phyloP scores from a whole-genome alignment of 2,888 invertebrate species.

The Acleris cristana region DNA sequence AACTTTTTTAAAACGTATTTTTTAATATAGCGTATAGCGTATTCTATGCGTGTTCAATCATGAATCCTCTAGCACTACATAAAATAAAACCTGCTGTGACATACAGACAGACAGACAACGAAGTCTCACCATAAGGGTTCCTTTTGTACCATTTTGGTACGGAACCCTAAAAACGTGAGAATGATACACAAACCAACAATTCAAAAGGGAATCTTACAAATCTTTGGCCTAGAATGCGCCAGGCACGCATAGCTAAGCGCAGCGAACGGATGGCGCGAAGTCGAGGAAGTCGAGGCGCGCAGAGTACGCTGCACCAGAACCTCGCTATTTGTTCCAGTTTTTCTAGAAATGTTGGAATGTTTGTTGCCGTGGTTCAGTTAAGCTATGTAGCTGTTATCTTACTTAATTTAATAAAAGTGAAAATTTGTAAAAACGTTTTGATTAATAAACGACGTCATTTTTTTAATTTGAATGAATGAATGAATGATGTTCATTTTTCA shows the following conservation, averaged over 20 bases:
- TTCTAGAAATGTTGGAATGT: conserved; percentile 16
- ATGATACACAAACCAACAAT: background rate
- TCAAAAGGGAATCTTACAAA: conserved; percentile 20
- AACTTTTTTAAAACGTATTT: no score
- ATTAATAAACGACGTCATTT: background rate
- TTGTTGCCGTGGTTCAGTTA: background rate
- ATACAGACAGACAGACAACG: no score
- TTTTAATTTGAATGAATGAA: no score
- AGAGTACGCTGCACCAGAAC: conserved; percentile 5
- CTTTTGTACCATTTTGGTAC: no score
- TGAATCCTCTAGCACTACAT: no score
- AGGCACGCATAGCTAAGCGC: conserved; percentile 27
- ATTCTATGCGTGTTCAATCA: no score
- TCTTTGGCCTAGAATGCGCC: conserved; percentile 30
- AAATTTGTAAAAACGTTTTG: no score
- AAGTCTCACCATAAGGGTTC: no score
- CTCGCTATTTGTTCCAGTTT: background rate
- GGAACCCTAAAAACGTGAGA: no score
- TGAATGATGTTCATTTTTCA: no score
- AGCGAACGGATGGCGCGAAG: conserved; percentile 17
- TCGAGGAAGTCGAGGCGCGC: background rate
- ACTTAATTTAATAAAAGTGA: background rate
- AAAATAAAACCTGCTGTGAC: no score
- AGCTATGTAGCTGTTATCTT: background rate
- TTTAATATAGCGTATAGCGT: no score